Evolutionary conservation across 2,888 invertebrate species (phyloP).

Genomic region (Mythimna vitellina): DNA sequence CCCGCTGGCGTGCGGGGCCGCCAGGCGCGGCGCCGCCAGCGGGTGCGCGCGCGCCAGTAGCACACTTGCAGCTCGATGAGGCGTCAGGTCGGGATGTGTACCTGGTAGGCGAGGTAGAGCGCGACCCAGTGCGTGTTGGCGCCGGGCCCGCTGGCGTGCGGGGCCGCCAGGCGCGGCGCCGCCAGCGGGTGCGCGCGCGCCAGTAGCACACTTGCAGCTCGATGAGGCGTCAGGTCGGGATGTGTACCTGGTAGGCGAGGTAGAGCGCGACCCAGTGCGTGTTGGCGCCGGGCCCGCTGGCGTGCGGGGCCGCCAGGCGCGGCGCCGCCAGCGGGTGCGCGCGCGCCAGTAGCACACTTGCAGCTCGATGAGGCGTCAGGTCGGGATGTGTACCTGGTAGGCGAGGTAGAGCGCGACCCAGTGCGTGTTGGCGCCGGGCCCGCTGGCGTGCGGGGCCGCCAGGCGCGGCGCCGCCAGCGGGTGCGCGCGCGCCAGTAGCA

Average conservation of each 20-base stretch:
- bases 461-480: slow-evolving; percentile 91
- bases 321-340: slow-evolving; percentile 95
- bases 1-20: slow-evolving; percentile 52
- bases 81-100: slow-evolving; percentile 79
- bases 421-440: slow-evolving; percentile 68
- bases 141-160: slow-evolving; percentile 45
- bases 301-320: slow-evolving; percentile 60
- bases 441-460: slow-evolving; percentile 49
- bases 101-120: slow-evolving; percentile 96
- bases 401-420: slow-evolving; percentile 95
- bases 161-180: slow-evolving; percentile 69
- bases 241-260: slow-evolving; percentile 94
- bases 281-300: slow-evolving; percentile 59
- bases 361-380: slow-evolving; percentile 93
- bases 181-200: slow-evolving; percentile 96
- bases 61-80: slow-evolving; percentile 94
- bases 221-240: slow-evolving; percentile 88
- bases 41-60: slow-evolving; percentile 95
- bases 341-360: slow-evolving; percentile 93
- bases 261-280: slow-evolving; percentile 93
- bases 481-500: slow-evolving; percentile 94
- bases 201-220: slow-evolving; percentile 94
- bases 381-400: slow-evolving; percentile 92
- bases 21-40: slow-evolving; percentile 85
- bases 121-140: slow-evolving; percentile 89